A percentile compares a stretch with the other conserved stretches of the same genome.
Evolutionary conservation across 64 coral and sea anemone genomes (phyloP).

Genomic region (Stylophora pistillata): DNA sequence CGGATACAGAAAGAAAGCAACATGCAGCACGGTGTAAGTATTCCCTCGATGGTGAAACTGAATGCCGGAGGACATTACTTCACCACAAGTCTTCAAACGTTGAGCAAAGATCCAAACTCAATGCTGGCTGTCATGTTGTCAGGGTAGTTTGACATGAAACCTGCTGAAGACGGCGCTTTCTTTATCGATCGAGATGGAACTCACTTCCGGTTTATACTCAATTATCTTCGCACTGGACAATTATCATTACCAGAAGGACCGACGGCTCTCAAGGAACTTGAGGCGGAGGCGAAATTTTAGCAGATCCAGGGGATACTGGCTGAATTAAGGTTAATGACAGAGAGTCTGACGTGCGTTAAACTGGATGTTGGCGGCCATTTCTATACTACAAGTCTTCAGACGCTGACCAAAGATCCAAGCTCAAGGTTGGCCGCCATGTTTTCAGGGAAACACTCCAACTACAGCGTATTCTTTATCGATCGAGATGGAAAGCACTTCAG

Average conservation of each 20-base stretch:
- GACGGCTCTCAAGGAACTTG: not conserved
- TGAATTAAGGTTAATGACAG: not conserved
- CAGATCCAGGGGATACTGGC: too few species aligned
- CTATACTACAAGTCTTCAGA: conserved; percentile 71
- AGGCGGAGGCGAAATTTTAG: not conserved
- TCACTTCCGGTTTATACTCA: conserved; percentile 11
- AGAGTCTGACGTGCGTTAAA: conserved; percentile 53
- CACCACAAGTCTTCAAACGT: conserved; percentile 67
- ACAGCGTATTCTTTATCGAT: conserved; percentile 4
- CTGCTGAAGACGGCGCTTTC: not conserved
- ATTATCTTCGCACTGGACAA: conserved; percentile 9
- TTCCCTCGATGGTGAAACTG: conserved; percentile 69
- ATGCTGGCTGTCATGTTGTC: conserved; percentile 93
- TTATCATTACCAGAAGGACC: not conserved
- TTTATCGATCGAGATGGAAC: conserved; percentile 37
- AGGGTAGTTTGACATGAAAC: conserved; percentile 46
- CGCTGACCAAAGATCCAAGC: conserved; percentile 67
- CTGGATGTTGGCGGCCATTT: conserved; percentile 81
- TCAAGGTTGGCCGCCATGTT: conserved; percentile 90
- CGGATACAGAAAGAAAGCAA: too few species aligned
- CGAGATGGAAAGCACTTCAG: conserved; percentile 16
- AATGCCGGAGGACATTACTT: conserved; percentile 78
- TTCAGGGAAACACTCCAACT: conserved; percentile 46
- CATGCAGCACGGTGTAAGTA: too few species aligned
- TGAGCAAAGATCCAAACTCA: conserved; percentile 73